Evolutionary conservation across 30 jellyfish, hydroid and myxozoan species (phyloP).

Genomic region (Cassiopea andromeda): DNA sequence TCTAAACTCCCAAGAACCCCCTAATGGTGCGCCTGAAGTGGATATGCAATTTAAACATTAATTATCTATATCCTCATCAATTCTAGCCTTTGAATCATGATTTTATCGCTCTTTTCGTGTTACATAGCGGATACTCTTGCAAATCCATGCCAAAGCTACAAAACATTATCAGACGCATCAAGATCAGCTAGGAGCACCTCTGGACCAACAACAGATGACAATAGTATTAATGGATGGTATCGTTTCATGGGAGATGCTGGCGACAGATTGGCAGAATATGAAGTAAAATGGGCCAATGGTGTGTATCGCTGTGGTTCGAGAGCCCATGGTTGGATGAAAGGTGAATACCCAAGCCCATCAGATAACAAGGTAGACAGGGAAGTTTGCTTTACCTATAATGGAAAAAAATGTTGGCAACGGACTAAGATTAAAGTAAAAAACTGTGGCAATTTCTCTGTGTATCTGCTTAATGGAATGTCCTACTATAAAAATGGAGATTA

Average conservation of each 20-base stretch:
- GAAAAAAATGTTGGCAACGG: not conserved
- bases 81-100: too few species aligned
- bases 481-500: not conserved
- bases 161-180: not conserved
- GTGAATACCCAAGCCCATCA: not conserved
- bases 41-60: too few species aligned
- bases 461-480: not conserved
- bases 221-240: slow-evolving; percentile 11
- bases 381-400: slow-evolving; percentile 1
- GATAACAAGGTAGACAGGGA: not conserved
- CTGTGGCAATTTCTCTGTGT: slow-evolving; percentile 12
- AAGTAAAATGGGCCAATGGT: not conserved
- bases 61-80: too few species aligned
- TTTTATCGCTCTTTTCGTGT: too few species aligned
- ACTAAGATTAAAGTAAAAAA: not conserved
- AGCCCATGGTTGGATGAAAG: not conserved
- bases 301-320: not conserved
- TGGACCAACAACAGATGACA: not conserved
- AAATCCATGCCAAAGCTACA: slow-evolving; percentile 4
- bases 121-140: not conserved
- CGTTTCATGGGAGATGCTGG: slow-evolving; percentile 14
- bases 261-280: not conserved
- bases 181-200: not conserved
- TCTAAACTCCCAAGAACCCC: too few species aligned
- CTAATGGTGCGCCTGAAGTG: too few species aligned